Conservation (phyloP, 2,888 invertebrate species). For the Schizotus pectinicornis region DNA sequence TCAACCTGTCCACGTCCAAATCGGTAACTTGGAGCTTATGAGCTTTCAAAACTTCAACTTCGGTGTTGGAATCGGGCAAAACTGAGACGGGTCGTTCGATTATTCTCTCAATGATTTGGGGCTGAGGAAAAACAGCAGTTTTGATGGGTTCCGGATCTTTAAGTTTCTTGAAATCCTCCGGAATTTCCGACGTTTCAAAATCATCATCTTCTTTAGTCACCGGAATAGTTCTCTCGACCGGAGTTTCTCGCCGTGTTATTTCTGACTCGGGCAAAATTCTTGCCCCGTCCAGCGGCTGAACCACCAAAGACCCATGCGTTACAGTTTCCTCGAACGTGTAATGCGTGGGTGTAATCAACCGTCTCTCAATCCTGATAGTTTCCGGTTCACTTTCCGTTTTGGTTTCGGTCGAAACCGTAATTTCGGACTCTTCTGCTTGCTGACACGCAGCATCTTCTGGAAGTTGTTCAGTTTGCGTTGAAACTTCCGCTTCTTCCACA, state of each 20-base stretch:
- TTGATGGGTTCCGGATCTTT: constrained; percentile 42
- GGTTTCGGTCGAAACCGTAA: constrained; percentile 36
- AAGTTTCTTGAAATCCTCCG: constrained; percentile 48
- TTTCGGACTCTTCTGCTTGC: constrained; percentile 58
- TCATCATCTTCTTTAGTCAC: constrained; percentile 42
- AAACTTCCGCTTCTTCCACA: constrained; percentile 73
- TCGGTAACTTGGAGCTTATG: constrained; percentile 74
- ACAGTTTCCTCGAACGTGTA: constrained; percentile 67
- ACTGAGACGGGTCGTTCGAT: constrained; percentile 44
- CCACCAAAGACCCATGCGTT: constrained; percentile 70
- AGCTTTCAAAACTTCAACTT: constrained; percentile 60
- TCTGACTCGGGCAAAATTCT: constrained; percentile 47
- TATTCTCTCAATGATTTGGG: constrained; percentile 36
- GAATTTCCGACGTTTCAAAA: constrained; percentile 52
- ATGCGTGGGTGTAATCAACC: constrained; percentile 45
- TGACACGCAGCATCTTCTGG: constrained; percentile 79
- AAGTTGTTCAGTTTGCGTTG: constrained; percentile 84
- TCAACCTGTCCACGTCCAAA: constrained; percentile 78
- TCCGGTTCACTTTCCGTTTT: not conserved
- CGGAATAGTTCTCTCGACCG: constrained; percentile 46
- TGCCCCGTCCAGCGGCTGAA: constrained; percentile 66
- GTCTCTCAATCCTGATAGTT: constrained; percentile 24
- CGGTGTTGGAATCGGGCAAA: constrained; percentile 33
- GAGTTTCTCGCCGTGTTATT: constrained; percentile 30
- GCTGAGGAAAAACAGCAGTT: constrained; percentile 3